These are phyloP conservation scores for Potamarius usumacintae DNA, from an alignment of 2,113 vertebrate species.

Conservation along the genomic window DNA sequence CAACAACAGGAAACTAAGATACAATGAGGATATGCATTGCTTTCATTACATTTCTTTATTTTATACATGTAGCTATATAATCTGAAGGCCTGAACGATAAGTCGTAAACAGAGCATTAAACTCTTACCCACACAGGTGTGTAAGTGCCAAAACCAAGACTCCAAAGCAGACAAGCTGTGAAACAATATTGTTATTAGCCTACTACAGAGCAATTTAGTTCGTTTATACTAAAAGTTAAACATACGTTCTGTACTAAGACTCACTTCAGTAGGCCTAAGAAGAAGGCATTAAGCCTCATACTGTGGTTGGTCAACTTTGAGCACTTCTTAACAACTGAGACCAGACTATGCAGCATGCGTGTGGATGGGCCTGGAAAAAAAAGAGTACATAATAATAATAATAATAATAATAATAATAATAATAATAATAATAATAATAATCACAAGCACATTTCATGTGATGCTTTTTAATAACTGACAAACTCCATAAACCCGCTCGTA, in stretches of 20 bases:
- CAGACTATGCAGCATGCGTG: constrained; percentile 83
- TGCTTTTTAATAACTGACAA: neutral
- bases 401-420: too few species aligned
- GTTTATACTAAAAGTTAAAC: neutral
- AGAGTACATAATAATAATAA: too few species aligned
- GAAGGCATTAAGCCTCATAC: constrained; percentile 92
- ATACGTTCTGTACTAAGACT: constrained; percentile 54
- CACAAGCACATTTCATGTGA: neutral
- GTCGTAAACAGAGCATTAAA: neutral
- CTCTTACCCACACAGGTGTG: constrained; percentile 85
- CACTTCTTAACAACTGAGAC: constrained; percentile 84
- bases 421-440: too few species aligned
- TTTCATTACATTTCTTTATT: neutral
- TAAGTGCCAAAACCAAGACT: constrained; percentile 93
- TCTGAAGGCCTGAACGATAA: too few species aligned
- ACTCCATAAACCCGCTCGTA: neutral
- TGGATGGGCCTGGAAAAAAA: constrained; percentile 79
- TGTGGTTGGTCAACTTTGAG: constrained; percentile 82
- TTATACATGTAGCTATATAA: neutral
- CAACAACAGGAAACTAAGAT: neutral
- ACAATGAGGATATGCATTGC: neutral
- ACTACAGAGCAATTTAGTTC: neutral
- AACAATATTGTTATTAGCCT: constrained; percentile 12
- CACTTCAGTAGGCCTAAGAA: constrained; percentile 96
- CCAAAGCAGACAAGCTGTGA: constrained; percentile 85